Percentiles rank a stretch among this genome's conserved stretches.
Conservation (phyloP, 2,113 vertebrate genomes). For the Glaucomys volans region DNA sequence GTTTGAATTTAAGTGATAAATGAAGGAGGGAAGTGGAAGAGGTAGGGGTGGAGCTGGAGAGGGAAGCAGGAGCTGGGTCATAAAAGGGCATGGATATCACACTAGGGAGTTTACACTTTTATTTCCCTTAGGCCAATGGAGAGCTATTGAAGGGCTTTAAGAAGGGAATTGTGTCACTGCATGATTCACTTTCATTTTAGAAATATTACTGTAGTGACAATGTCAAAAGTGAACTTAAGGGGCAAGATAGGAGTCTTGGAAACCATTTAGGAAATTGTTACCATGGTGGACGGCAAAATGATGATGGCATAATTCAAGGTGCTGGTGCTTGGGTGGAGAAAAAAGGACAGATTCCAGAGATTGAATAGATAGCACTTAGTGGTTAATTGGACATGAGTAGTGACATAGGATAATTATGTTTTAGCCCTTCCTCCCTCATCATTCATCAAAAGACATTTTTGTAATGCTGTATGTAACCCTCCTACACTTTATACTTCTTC, state of each 20-base stretch:
- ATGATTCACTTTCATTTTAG: constrained; percentile 32
- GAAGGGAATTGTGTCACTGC: neutral
- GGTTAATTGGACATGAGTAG: constrained; percentile 63
- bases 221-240: constrained; percentile 65
- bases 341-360: constrained; percentile 4
- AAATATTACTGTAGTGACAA: constrained; percentile 57
- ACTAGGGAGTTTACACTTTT: neutral
- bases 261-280: constrained; percentile 77
- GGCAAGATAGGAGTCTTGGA: constrained; percentile 49
- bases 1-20: neutral
- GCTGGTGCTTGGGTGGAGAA: neutral
- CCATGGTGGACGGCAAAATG: constrained; percentile 28
- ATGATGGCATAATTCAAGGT: constrained; percentile 58
- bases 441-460: constrained; percentile 55
- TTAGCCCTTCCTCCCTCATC: constrained; percentile 54
- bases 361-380: constrained; percentile 32
- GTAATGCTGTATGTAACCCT: neutral
- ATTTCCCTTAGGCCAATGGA: neutral
- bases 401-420: constrained; percentile 56
- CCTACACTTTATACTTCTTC: constrained; percentile 53
- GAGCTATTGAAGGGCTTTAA: constrained; percentile 2
- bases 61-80: neutral
- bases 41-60: neutral
- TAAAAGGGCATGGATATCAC: neutral
- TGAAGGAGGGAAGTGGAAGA: neutral